These are phyloP conservation scores for Hydrochoerus hydrochaeris DNA, from an alignment of 2,113 vertebrate species.

Conservation along the genomic window DNA sequence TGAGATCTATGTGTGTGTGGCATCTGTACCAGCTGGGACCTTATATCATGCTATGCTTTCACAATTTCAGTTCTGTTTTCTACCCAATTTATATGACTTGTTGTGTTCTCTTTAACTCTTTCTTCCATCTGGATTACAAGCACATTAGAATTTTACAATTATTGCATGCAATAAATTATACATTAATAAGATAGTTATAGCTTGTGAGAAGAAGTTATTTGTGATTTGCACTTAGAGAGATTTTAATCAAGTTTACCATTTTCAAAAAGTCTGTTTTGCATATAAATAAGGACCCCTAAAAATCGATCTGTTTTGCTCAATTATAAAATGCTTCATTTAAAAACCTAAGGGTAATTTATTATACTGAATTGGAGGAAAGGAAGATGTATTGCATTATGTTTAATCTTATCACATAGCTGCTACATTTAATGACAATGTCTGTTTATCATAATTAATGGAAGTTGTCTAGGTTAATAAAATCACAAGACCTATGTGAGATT, in stretches of 20 bases:
- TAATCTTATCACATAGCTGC: conserved; percentile 86
- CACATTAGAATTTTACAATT: conserved; percentile 80
- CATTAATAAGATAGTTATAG: conserved; percentile 85
- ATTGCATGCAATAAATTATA: conserved; percentile 82
- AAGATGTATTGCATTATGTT: conserved; percentile 84
- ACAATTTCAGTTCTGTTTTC: conserved; percentile 62
- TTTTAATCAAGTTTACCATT: conserved; percentile 87
- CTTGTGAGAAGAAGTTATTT: conserved; percentile 75
- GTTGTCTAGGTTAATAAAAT: conserved; percentile 86
- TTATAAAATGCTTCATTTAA: conserved; percentile 85
- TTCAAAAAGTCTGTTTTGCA: conserved; percentile 85
- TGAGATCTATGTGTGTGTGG: background rate
- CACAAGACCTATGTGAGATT: conserved; percentile 68
- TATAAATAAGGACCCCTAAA: conserved; percentile 87
- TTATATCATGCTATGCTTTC: conserved; percentile 49
- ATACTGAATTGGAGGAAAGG: conserved; percentile 78
- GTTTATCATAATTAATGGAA: conserved; percentile 89
- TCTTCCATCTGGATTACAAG: conserved; percentile 79
- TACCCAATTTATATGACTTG: conserved; percentile 40
- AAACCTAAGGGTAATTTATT: conserved; percentile 86
- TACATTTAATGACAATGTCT: conserved; percentile 87
- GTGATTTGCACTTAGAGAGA: conserved; percentile 83
- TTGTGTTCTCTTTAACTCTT: conserved; percentile 78
- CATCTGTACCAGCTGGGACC: conserved; percentile 52
- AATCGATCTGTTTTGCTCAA: conserved; percentile 87